Evolutionary conservation across 2,113 vertebrate genomes (phyloP), one percentile per base, ranked within the genome.

Genomic region (Pterocles burchelli): DNA sequence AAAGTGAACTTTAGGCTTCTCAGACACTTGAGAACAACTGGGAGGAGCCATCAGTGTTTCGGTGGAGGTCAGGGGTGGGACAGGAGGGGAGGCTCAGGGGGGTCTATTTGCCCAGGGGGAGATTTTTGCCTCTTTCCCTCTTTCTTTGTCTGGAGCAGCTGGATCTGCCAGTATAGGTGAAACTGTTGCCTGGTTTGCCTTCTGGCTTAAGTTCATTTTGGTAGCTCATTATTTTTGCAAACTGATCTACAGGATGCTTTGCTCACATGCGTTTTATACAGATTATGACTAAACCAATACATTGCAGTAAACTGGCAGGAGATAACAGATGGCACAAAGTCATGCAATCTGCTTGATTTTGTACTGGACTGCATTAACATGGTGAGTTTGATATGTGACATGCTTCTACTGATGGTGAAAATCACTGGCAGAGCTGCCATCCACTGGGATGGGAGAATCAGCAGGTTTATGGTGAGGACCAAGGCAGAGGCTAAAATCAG

Each of bases 181-280:
- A 67, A 29, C 10, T 26, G 25, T 11, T 86, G 24, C 45, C 36
- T 49, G 20, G 3, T 85, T 94, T 88, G 6, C 6, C 48, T 89
- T 34, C 52, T 85, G 34, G 18, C 70, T 85, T 5, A 1, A 59
- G 13, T 19, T 75, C 29, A 5, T 86, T 94, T 28, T 71, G 65
- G 43, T 55, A 66, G 17, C 29, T 89, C 48, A 24, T 58, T 6
- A 24, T 45, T 88, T 92, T 34, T 89, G 74, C 28, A 19, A 45
- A 55, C 45, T 9, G 34, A 24, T 68, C 34, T 31, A n/a, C 20
- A 46, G 43, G 45, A 51, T n/a, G 41, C 31, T 92, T 68, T 65
- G 61, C 67, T 92, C 4, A 1, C 1, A 0, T 13, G 48, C 2
- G 1, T 34, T 65, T 67, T 62, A 13, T 55, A 41, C 21, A 57